phyloP scores from a whole-genome alignment of 2,888 invertebrate genomes.

The Orthosia cruda region DNA sequence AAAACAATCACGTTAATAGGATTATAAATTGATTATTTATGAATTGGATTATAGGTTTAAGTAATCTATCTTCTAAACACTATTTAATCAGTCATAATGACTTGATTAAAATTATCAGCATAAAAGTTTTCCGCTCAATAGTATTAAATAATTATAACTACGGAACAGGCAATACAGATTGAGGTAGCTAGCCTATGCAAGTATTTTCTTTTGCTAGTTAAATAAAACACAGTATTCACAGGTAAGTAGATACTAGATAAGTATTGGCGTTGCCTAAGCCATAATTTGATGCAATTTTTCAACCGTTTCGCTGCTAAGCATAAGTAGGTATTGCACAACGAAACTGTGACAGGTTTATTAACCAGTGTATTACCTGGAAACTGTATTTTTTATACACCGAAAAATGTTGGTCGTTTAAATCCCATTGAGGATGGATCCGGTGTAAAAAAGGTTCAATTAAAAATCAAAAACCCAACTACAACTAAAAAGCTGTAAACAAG shows the following conservation, averaged over 20 bases:
- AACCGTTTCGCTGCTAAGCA: conserved; percentile 10
- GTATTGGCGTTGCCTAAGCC: conserved; percentile 14
- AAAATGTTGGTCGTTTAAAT: no score
- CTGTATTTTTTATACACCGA: conserved; percentile 1
- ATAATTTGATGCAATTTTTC: conserved; percentile 37
- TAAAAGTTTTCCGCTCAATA: background rate
- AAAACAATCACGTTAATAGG: conserved; percentile 13
- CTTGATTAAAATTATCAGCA: background rate
- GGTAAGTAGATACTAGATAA: background rate
- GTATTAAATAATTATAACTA: background rate
- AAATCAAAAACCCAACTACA: no score
- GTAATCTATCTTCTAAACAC: background rate
- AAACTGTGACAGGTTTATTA: conserved; percentile 43
- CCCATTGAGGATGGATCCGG: no score
- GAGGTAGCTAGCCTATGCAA: no score
- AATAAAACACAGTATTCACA: conserved; percentile 4
- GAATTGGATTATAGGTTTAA: conserved; percentile 9
- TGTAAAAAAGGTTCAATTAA: no score
- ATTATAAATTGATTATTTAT: conserved; percentile 17
- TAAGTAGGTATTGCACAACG: conserved; percentile 30
- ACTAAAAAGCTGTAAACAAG: no score
- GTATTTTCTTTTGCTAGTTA: background rate
- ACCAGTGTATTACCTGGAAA: conserved; percentile 11
- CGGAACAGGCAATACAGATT: background rate
- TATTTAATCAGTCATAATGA: background rate